Evolutionary conservation across 2,113 vertebrate species (phyloP).

Genomic region (Elaphurus davidianus): DNA sequence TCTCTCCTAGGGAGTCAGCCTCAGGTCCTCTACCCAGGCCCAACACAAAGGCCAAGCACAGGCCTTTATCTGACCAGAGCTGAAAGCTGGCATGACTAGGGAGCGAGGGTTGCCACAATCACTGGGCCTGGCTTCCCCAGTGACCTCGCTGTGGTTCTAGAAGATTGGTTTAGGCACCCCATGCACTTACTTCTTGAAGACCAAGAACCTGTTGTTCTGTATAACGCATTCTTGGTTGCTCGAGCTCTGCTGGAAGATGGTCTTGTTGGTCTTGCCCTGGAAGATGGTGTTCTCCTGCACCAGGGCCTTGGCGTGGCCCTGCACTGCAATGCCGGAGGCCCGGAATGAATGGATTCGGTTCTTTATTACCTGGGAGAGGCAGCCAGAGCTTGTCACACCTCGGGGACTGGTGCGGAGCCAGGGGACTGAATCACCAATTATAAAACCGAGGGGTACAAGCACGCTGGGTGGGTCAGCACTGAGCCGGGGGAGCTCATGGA

Average conservation of each 20-base stretch:
- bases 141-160: background rate
- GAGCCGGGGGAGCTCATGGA: background rate
- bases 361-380: conserved; percentile 84
- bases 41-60: background rate
- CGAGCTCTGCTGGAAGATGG: conserved; percentile 82
- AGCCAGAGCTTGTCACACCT: conserved; percentile 1
- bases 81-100: background rate
- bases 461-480: background rate
- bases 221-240: conserved; percentile 84
- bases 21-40: background rate
- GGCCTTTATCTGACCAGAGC: background rate
- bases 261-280: conserved; percentile 87
- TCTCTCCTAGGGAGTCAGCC: background rate
- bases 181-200: conserved; percentile 78
- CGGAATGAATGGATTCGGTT: conserved; percentile 90
- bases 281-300: conserved; percentile 92
- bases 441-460: background rate
- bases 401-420: background rate
- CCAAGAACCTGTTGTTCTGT: conserved; percentile 87
- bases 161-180: background rate
- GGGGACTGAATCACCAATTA: background rate
- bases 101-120: background rate
- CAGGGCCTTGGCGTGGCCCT: conserved; percentile 86
- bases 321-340: conserved; percentile 87
- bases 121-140: background rate